Conservation (phyloP, 1,140 invertebrate genomes). For the Hermetia illucens region DNA sequence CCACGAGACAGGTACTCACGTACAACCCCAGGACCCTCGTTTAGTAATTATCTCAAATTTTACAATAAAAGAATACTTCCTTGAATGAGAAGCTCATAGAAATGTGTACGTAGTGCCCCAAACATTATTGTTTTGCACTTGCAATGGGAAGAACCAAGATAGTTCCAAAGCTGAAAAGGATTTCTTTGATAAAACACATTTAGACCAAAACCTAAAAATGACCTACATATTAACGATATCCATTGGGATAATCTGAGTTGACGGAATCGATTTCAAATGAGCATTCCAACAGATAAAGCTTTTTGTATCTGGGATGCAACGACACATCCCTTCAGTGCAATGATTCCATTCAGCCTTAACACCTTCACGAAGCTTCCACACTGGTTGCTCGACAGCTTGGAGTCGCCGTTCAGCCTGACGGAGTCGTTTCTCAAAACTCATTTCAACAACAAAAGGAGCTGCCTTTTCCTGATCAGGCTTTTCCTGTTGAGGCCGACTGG, state of each 20-base stretch:
- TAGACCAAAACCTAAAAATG: not conserved
- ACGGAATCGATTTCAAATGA: slow-evolving; percentile 43
- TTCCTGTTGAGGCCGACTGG: not conserved
- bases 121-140: not conserved
- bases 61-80: too few relatives aligned
- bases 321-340: slow-evolving; percentile 52
- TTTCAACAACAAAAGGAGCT: slow-evolving; percentile 10
- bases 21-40: too few relatives aligned
- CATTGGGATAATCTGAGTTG: slow-evolving; percentile 49
- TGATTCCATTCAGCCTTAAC: slow-evolving; percentile 49
- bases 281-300: slow-evolving; percentile 62
- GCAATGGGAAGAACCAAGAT: not conserved
- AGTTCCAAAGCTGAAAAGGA: not conserved
- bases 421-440: slow-evolving; percentile 20
- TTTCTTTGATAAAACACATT: not conserved
- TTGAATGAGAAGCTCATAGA: too few relatives aligned
- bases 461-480: not conserved
- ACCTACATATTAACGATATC: slow-evolving; percentile 53
- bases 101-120: not conserved
- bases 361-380: slow-evolving; percentile 46
- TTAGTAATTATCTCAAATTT: too few relatives aligned
- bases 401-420: slow-evolving; percentile 47
- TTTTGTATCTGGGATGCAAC: slow-evolving; percentile 39
- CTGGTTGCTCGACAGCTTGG: slow-evolving; percentile 60
- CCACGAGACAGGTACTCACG: too few relatives aligned